A percentile compares a stretch with the other conserved stretches of the same genome.
These are phyloP conservation scores for Myripristis murdjan DNA, from an alignment of 2,797 vertebrate genomes.

Conservation along the genomic window DNA sequence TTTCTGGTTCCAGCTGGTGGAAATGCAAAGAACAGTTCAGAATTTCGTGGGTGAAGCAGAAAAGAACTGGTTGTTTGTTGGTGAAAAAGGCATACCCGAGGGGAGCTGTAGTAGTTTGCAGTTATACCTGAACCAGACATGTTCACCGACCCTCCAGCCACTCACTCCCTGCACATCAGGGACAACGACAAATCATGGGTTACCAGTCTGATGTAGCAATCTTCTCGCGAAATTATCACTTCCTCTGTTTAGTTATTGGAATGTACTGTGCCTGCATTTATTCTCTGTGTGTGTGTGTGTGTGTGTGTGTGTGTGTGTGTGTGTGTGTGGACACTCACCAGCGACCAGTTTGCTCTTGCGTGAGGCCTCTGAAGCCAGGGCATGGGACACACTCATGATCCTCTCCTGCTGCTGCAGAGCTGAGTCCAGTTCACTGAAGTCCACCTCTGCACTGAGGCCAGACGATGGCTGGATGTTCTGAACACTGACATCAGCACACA, in stretches of 20 bases:
- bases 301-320: background rate
- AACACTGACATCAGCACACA: slow-evolving; percentile 76
- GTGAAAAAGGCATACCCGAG: no score
- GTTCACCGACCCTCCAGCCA: slow-evolving; percentile 50
- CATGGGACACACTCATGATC: slow-evolving; percentile 93
- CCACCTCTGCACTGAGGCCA: slow-evolving; percentile 50
- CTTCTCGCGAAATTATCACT: background rate
- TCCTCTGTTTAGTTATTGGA: background rate
- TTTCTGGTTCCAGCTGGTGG: no score
- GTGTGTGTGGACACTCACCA: slow-evolving; percentile 82
- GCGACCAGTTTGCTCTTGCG: slow-evolving; percentile 94
- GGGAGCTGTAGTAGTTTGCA: slow-evolving; percentile 11
- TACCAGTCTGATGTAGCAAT: no score
- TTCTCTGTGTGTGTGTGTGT: background rate
- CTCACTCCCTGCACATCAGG: slow-evolving; percentile 65
- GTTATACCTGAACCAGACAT: slow-evolving; percentile 51
- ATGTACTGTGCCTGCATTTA: no score
- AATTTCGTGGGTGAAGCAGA: no score
- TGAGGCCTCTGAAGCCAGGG: slow-evolving; percentile 94
- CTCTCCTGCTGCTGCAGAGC: slow-evolving; percentile 93
- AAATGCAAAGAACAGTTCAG: no score
- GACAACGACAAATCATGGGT: slow-evolving; percentile 29
- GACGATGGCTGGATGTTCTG: slow-evolving; percentile 85
- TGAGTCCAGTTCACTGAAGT: slow-evolving; percentile 87
- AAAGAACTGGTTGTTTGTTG: no score